Evolutionary conservation across 1,140 invertebrate species (phyloP).

Genomic region (Lutraria rhynchaena): DNA sequence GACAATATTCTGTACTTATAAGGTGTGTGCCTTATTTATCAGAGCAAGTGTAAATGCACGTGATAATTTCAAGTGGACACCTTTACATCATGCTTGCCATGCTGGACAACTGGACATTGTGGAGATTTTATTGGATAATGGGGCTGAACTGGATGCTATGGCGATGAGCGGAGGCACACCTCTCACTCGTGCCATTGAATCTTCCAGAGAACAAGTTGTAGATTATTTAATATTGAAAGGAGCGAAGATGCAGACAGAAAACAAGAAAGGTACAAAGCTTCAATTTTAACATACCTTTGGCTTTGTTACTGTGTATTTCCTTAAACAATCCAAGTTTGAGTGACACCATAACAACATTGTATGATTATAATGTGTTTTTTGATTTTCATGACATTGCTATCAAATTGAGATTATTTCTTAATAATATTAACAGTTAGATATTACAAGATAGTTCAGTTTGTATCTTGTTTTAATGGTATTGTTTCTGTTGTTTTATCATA

Average conservation of each 20-base stretch:
- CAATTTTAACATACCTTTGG: too few species aligned
- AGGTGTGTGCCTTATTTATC: conserved; percentile 32
- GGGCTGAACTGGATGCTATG: conserved; percentile 80
- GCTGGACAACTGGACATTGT: conserved; percentile 80
- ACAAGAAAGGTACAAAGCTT: conserved; percentile 77
- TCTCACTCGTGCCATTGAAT: conserved; percentile 82
- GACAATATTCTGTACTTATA: too few species aligned
- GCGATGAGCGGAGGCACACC: conserved; percentile 82
- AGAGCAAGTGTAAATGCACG: conserved; percentile 80
- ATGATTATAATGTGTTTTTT: too few species aligned
- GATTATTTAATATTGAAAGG: conserved; percentile 79
- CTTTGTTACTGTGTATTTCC: too few species aligned
- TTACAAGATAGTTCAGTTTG: too few species aligned
- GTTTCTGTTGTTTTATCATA: too few species aligned
- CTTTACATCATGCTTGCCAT: conserved; percentile 82
- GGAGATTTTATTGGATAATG: conserved; percentile 75
- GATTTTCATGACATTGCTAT: too few species aligned
- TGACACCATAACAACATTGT: too few species aligned
- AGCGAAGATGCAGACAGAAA: conserved; percentile 81
- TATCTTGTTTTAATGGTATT: too few species aligned
- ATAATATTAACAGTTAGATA: too few species aligned
- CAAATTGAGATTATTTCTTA: too few species aligned
- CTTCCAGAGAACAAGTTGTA: conserved; percentile 79
- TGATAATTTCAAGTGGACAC: conserved; percentile 83
- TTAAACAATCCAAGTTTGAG: too few species aligned